Percentiles rank a stretch among this genome's conserved stretches.
Conservation (phyloP, 2,113 vertebrate species). For the Siphamia tubifer region DNA sequence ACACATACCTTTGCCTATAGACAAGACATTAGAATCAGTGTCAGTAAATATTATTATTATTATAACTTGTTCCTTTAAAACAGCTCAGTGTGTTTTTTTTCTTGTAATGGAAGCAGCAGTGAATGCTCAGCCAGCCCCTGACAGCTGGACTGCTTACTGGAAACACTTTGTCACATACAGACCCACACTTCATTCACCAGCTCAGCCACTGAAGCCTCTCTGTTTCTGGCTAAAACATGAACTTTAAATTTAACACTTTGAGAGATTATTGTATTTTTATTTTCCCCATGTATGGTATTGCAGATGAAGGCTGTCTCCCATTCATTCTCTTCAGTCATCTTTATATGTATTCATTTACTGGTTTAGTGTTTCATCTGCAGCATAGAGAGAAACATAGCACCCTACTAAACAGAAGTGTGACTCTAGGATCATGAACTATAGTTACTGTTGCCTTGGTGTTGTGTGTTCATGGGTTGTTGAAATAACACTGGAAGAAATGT, state of each 20-base stretch:
- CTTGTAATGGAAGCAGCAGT: conserved; percentile 6
- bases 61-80: not conserved
- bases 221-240: not conserved
- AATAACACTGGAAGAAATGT: not conserved
- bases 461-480: not conserved
- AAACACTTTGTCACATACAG: conserved; percentile 58
- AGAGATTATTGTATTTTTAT: not conserved
- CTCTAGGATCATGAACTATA: not conserved
- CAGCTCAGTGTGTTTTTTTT: not conserved
- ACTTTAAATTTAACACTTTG: not conserved
- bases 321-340: not conserved
- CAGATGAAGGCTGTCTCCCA: conserved; percentile 5
- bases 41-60: not conserved
- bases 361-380: conserved; percentile 8
- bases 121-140: conserved; percentile 14
- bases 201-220: conserved; percentile 1
- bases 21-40: not conserved
- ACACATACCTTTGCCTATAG: not conserved
- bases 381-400: not conserved
- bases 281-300: conserved; percentile 36
- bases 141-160: conserved; percentile 58
- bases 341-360: not conserved
- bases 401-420: not conserved
- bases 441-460: not conserved
- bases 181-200: conserved; percentile 26